These are phyloP conservation scores for Thunnus thynnus DNA, from an alignment of 2,113 vertebrate genomes.

Conservation along the genomic window DNA sequence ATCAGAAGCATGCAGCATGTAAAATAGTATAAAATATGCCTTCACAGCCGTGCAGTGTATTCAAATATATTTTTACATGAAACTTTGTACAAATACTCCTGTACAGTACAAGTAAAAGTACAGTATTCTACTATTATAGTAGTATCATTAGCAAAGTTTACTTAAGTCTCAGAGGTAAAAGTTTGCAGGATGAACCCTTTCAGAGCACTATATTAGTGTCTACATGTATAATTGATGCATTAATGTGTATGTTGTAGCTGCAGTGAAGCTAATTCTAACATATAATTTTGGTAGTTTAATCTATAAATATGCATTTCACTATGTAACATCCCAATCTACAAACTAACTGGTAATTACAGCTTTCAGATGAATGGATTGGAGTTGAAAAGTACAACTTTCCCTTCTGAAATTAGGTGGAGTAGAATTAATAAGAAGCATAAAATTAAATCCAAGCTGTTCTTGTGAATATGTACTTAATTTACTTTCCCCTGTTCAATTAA, in stretches of 20 bases:
- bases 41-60: not conserved
- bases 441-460: not conserved
- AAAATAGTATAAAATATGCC: not conserved
- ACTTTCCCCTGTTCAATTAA: not conserved
- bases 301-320: not conserved
- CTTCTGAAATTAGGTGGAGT: not conserved
- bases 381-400: not conserved
- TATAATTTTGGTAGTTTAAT: not conserved
- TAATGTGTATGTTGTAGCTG: not conserved
- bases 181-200: too few relatives aligned
- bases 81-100: not conserved
- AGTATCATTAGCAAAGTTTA: not conserved
- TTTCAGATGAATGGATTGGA: not conserved
- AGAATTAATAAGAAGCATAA: not conserved
- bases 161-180: not conserved
- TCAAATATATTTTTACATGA: not conserved
- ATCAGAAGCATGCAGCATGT: not conserved
- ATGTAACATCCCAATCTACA: not conserved
- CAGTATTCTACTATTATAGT: too few relatives aligned
- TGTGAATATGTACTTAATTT: not conserved
- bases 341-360: not conserved
- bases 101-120: not conserved
- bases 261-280: not conserved
- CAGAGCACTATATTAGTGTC: too few relatives aligned
- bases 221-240: not conserved